These are phyloP conservation scores for Oryctes rhinoceros DNA, from an alignment of 1,140 invertebrate species.

Conservation along the genomic window DNA sequence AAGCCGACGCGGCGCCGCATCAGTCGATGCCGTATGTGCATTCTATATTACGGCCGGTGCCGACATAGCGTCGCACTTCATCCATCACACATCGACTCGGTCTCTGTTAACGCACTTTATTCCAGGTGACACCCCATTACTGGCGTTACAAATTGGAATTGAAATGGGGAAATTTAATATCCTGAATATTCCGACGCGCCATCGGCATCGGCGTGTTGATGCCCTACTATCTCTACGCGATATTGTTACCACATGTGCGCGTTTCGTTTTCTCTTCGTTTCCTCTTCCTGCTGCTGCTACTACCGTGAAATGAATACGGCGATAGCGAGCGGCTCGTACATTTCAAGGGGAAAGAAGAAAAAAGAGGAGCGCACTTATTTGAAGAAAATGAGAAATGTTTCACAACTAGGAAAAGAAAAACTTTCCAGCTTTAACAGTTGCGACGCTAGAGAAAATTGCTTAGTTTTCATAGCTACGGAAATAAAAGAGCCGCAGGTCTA, in stretches of 20 bases:
- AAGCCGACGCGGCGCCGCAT: not conserved
- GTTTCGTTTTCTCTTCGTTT: not conserved
- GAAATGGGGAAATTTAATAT: conserved; percentile 43
- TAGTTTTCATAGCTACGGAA: too few species aligned
- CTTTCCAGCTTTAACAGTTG: too few species aligned
- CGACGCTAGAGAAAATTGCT: too few species aligned
- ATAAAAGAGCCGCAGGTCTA: too few species aligned
- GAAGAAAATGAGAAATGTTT: not conserved
- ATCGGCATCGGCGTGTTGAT: not conserved
- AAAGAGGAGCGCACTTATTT: not conserved
- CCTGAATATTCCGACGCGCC: conserved; percentile 39
- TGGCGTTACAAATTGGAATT: conserved; percentile 40
- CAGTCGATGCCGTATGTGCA: conserved; percentile 26
- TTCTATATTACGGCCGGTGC: conserved; percentile 4
- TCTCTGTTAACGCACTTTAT: conserved; percentile 39
- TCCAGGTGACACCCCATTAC: conserved; percentile 43
- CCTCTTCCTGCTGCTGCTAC: not conserved
- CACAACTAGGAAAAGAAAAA: not conserved
- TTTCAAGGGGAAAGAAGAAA: not conserved
- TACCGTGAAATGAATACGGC: not conserved
- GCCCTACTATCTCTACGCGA: conserved; percentile 29
- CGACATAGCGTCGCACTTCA: conserved; percentile 25
- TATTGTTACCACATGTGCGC: conserved; percentile 39
- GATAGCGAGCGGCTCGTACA: not conserved
- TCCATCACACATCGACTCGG: conserved; percentile 32